phyloP scores from a whole-genome alignment of 2,113 vertebrate species.

The Notarius quadriscutis region DNA sequence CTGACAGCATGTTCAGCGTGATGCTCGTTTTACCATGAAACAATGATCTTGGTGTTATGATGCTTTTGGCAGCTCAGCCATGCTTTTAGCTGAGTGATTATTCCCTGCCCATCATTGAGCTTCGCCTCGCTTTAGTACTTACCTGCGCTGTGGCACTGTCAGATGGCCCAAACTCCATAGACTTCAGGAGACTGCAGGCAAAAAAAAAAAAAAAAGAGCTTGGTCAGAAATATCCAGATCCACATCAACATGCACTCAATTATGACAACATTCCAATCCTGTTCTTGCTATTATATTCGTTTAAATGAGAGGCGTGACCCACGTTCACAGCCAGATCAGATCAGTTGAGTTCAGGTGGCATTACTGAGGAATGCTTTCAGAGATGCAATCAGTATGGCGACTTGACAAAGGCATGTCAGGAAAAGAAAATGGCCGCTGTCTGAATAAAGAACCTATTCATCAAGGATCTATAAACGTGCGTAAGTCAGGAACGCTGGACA shows the following conservation, averaged over 20 bases:
- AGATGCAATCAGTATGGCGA: conserved; percentile 5
- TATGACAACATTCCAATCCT: background rate
- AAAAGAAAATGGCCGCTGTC: background rate
- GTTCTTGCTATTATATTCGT: background rate
- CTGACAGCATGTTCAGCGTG: background rate
- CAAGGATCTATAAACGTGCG: conserved; percentile 29
- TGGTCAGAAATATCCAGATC: background rate
- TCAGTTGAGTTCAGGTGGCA: conserved; percentile 12
- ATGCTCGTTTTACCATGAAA: background rate
- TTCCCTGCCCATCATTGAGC: background rate
- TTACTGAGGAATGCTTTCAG: conserved; percentile 16
- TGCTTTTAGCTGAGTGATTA: background rate
- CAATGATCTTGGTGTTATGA: background rate
- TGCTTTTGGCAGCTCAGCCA: background rate
- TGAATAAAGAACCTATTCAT: conserved; percentile 24
- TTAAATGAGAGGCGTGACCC: conserved; percentile 16
- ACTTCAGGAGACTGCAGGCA: conserved; percentile 88
- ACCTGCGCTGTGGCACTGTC: conserved; percentile 87
- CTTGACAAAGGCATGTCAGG: background rate
- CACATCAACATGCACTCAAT: background rate
- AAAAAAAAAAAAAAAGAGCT: conserved; percentile 37
- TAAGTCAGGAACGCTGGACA: conserved; percentile 45
- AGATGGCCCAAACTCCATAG: conserved; percentile 92
- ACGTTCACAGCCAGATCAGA: conserved; percentile 14
- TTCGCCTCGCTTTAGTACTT: conserved; percentile 42